Evolutionary conservation across 2,888 invertebrate species (phyloP).

Genomic region (Nephrotoma flavescens): DNA sequence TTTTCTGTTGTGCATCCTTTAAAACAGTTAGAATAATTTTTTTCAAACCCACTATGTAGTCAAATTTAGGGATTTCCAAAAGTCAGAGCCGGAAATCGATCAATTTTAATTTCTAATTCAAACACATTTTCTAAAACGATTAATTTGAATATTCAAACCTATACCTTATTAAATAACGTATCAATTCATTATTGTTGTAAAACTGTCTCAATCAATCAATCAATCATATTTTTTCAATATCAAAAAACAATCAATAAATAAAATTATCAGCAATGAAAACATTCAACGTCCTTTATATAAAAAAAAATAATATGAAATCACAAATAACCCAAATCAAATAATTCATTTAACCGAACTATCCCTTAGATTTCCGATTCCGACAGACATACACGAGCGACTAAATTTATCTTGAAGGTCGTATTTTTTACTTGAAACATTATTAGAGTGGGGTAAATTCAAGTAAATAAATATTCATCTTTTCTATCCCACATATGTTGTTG

Average conservation of each 20-base stretch:
- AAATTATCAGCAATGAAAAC: not conserved
- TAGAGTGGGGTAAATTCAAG: not conserved
- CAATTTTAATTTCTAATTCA: too few species aligned
- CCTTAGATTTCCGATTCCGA: not conserved
- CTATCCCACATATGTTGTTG: not conserved
- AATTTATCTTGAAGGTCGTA: not conserved
- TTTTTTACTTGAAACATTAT: not conserved
- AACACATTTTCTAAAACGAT: too few species aligned
- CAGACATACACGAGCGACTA: not conserved
- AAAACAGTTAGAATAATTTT: too few species aligned
- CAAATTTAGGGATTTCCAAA: too few species aligned
- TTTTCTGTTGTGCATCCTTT: too few species aligned
- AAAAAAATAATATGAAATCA: not conserved
- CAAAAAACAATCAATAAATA: not conserved
- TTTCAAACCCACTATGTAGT: too few species aligned
- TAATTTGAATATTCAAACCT: too few species aligned
- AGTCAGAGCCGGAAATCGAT: too few species aligned
- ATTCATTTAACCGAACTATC: not conserved
- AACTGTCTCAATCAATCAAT: not conserved
- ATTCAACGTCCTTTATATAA: not conserved
- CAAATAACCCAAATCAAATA: not conserved
- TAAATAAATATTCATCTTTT: not conserved
- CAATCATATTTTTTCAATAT: not conserved
- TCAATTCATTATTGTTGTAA: too few species aligned
- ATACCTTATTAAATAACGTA: too few species aligned